Evolutionary conservation across 2,888 invertebrate species (phyloP), one percentile per base, ranked within the genome.

Genomic region (Limnephilus rhombicus): DNA sequence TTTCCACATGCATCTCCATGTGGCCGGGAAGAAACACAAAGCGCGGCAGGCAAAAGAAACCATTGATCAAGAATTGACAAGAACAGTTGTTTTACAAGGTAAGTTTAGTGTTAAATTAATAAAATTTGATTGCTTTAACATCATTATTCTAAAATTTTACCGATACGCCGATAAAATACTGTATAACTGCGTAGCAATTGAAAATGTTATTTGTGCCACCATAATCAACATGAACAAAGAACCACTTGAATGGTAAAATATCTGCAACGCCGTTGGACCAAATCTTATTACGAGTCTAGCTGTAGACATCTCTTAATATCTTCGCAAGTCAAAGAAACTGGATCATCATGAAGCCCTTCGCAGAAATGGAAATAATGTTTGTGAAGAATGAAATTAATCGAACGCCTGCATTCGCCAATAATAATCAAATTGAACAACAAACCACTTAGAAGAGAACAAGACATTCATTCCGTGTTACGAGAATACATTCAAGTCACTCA

Each of bases 51-150:
- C 45, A 29, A 29, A 45, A 86, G 86, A 86, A 29, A 45, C 86
- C 37, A 11, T 45, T 13, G 86, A 86, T n/a, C n/a, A 86, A 41
- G 45, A 86, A 86, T 2, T 49, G 13, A 9, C 86, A 29, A 24
- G 86, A 45, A n/a, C 86, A 86, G 86, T 86, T 45, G 24, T 45
- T 45, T 29, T 86, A 45, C 24, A n/a, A 86, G 86, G 86, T 86
- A 86, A 86, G 86, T 45, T 45, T n/a, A n/a, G 45, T 29, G 86
- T 86, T 45, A 83, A 37, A 24, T 83, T 83, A 68, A n/a, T 68
- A 68, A 24, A 68, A 24, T 68, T 68, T 68, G 24, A n/a, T n/a
- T 68, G 24, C 68, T 68, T 68, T 68, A 68, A 68, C 68, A 68
- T 68, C 68, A 2, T 68, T 68, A 24, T 68, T 68, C 24, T 24